Evolutionary conservation across 2,797 vertebrate species (phyloP).

Genomic region (Neomorphus geoffroyi): DNA sequence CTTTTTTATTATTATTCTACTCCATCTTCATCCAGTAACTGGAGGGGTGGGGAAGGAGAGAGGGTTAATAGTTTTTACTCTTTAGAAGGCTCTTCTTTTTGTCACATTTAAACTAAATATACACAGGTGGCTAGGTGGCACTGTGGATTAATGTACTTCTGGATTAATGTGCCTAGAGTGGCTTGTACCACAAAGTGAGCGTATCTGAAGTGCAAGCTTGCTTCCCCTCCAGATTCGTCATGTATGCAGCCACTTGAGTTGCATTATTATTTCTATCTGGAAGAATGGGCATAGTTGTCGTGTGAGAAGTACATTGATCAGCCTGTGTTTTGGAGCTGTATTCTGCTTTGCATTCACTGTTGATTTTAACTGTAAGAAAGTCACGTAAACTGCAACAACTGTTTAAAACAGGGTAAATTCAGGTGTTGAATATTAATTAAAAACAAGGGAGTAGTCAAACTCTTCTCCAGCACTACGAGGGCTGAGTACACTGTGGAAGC

Average conservation of each 20-base stretch:
- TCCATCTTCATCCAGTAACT: constrained; percentile 11
- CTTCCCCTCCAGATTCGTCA: neutral
- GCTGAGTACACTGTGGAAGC: fast-evolving
- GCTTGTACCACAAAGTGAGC: constrained; percentile 32
- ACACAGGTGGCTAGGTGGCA: constrained; percentile 71
- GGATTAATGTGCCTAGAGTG: constrained; percentile 58
- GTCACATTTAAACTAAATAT: constrained; percentile 59
- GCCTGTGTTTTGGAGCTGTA: neutral
- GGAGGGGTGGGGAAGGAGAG: neutral
- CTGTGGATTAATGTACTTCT: constrained; percentile 71
- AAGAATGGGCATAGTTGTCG: neutral
- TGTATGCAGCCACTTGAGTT: neutral
- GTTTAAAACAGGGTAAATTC: neutral
- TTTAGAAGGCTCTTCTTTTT: constrained; percentile 49
- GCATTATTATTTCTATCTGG: neutral
- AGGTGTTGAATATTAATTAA: neutral
- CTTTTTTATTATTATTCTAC: constrained; percentile 25
- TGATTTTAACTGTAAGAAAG: neutral
- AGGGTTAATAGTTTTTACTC: constrained; percentile 39
- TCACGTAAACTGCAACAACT: neutral
- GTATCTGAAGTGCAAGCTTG: neutral
- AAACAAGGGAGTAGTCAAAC: neutral
- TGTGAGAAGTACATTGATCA: neutral
- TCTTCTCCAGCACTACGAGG: neutral
- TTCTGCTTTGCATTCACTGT: neutral